Evolutionary conservation across 2,888 invertebrate species (phyloP).

Genomic region (Homarus gammarus): DNA sequence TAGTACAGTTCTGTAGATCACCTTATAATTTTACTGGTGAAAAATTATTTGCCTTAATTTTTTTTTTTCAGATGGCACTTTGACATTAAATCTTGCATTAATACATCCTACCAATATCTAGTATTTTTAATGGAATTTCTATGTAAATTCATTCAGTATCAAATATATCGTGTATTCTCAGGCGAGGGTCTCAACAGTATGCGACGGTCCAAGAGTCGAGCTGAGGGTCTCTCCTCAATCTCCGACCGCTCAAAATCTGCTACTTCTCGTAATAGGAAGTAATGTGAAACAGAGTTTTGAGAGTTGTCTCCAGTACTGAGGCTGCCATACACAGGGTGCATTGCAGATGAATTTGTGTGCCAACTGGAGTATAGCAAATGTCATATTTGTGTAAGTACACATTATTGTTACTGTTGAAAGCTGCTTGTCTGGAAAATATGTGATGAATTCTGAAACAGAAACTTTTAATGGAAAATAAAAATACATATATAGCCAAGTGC

Average conservation of each 20-base stretch:
- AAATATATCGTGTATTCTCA: slow-evolving; percentile 16
- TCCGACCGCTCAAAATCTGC: slow-evolving; percentile 68
- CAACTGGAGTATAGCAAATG: slow-evolving; percentile 56
- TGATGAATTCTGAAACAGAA: no score
- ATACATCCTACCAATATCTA: no score
- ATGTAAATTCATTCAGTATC: not conserved
- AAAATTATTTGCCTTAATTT: no score
- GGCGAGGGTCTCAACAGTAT: slow-evolving; percentile 70
- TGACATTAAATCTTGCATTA: no score
- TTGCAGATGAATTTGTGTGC: slow-evolving; percentile 37
- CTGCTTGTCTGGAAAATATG: slow-evolving; percentile 7
- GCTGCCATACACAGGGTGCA: slow-evolving; percentile 61
- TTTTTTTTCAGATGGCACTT: no score
- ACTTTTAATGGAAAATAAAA: slow-evolving; percentile 5
- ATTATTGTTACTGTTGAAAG: slow-evolving; percentile 21
- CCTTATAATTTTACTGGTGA: no score
- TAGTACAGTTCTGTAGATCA: no score
- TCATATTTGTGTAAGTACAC: not conserved
- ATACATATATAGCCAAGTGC: slow-evolving; percentile 32
- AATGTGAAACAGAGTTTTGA: slow-evolving; percentile 13
- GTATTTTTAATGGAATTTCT: no score
- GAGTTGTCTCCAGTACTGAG: slow-evolving; percentile 36
- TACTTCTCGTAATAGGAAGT: slow-evolving; percentile 62
- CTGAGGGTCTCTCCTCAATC: slow-evolving; percentile 66
- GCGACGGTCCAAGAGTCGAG: slow-evolving; percentile 71